Evolutionary conservation across 2,888 invertebrate species (phyloP).

Genomic region (Aphodius granarius): DNA sequence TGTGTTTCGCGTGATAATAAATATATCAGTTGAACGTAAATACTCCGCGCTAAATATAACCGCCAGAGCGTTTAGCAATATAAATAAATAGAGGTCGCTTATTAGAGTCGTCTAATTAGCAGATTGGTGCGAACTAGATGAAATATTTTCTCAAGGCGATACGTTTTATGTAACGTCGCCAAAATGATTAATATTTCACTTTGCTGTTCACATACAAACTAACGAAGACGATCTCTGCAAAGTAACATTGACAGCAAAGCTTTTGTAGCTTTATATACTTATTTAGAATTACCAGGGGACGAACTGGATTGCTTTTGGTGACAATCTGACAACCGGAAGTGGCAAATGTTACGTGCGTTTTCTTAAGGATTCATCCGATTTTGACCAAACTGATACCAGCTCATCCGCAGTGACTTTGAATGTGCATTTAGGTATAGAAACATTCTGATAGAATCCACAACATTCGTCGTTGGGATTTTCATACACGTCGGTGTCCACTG

Average conservation of each 20-base stretch:
- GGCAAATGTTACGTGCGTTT: too few species aligned
- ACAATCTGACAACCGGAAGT: too few species aligned
- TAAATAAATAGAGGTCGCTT: background rate
- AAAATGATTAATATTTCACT: background rate
- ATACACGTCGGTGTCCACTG: too few species aligned
- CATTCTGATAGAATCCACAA: too few species aligned
- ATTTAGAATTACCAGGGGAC: too few species aligned
- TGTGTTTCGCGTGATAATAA: conserved; percentile 6
- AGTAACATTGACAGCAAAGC: background rate
- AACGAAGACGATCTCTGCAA: too few species aligned
- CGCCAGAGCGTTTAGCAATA: background rate
- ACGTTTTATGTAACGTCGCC: background rate
- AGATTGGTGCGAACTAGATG: background rate
- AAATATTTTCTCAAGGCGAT: background rate
- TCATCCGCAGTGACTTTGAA: too few species aligned
- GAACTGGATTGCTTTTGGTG: too few species aligned
- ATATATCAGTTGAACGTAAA: background rate
- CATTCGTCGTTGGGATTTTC: too few species aligned
- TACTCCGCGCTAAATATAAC: background rate
- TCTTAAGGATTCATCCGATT: too few species aligned
- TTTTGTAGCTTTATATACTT: background rate
- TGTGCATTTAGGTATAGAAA: too few species aligned
- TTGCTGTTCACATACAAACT: background rate
- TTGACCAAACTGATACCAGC: too few species aligned
- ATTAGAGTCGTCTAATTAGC: background rate